Base-by-base conservation (phyloP, 2,113 vertebrate genomes). In the Raphicerus campestris region DNA sequence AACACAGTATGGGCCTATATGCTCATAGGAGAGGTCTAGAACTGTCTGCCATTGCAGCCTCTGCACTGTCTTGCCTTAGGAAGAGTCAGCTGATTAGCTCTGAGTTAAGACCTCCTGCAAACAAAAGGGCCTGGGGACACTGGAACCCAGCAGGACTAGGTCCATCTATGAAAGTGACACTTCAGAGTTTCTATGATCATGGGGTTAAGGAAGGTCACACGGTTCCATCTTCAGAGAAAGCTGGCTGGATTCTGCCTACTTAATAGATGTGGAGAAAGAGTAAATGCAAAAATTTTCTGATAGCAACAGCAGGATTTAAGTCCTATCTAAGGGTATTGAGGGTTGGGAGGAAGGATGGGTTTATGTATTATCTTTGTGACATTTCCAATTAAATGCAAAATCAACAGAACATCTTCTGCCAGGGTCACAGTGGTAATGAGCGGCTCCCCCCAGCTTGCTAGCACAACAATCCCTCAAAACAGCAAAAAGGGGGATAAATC, bases 301-400 rank as follows among this genome's bases (percentile, higher is more conserved):
- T 56, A 51, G 80, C 58, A 96, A 95, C 32, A 73, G 70, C 85
- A 97, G 70, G 70, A 39, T 83, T 94, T 96, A 97, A 96, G 82
- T 14, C 96, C 24, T 85, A 80, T 56, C 86, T 92, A 83, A 91
- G 63, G 51, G 32, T 42, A 53, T 51, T 55, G 77, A 93, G 84
- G 49, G 66, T 89, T 63, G 28, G 47, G 45, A 14, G 89, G 96
- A 87, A 93, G 95, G 75, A 10, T 58, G 58, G 32, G 30, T 1
- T 19, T 42, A 4, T 61, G 70, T 83, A 30, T 89, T 35, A 80
- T 58, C 87, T 96, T 85, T 84, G 93, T 97, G 97, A 97, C 96
- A 98, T 97, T 96, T 98, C 87, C 84, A 95, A 51, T 93, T 90
- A 95, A 97, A 84, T 24, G 97, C 7, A 98, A 97, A 97, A 94